Evolutionary conservation across 2,113 vertebrate genomes (phyloP).

Genomic region (Sebastes fasciatus): DNA sequence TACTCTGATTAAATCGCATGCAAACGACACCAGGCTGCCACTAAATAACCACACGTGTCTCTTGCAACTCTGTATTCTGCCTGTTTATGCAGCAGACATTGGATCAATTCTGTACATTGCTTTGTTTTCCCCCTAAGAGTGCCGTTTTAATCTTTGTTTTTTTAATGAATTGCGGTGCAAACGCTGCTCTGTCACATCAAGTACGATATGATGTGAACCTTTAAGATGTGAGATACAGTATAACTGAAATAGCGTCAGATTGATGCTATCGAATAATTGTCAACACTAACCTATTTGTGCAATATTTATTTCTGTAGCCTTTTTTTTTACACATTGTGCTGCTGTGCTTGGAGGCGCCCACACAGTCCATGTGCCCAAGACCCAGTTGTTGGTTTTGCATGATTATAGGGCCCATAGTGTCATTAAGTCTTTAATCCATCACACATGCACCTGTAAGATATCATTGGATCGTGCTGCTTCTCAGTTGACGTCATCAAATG

Average conservation of each 20-base stretch:
- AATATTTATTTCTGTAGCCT: not conserved
- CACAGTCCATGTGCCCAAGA: not conserved
- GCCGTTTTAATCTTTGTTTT: not conserved
- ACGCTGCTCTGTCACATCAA: not conserved
- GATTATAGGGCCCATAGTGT: not conserved
- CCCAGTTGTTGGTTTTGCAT: not conserved
- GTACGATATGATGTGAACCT: not conserved
- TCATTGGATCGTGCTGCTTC: not conserved
- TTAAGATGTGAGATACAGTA: not conserved
- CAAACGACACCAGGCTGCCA: constrained; percentile 9
- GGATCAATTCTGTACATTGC: not conserved
- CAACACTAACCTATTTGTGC: not conserved
- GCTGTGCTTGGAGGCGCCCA: not conserved
- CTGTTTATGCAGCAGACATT: constrained; percentile 10
- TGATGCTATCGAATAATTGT: not conserved
- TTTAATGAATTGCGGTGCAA: not conserved
- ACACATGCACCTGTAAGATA: not conserved
- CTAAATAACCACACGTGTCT: constrained; percentile 1
- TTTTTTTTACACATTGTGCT: not conserved
- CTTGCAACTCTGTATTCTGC: not conserved
- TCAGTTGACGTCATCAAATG: not conserved
- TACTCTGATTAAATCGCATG: constrained; percentile 45
- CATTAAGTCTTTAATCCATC: not conserved
- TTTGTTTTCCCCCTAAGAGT: not conserved
- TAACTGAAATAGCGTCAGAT: not conserved